Conservation (phyloP, 2,797 vertebrate genomes). For the Leptatherina wallacei region DNA sequence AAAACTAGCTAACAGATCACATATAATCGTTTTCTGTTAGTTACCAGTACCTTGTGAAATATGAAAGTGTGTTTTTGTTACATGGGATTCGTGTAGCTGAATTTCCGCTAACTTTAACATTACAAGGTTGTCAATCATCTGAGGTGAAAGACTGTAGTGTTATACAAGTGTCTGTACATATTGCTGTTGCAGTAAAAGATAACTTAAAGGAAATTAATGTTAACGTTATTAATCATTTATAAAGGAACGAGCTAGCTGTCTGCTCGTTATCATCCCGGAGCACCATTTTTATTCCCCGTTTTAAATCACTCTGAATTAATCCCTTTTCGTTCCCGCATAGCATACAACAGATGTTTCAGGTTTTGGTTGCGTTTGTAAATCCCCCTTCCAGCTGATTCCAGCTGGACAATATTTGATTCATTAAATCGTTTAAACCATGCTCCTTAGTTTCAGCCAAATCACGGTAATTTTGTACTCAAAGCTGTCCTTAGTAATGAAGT, state of each 20-base stretch:
- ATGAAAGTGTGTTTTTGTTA: background rate
- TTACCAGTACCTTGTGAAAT: rapidly evolving
- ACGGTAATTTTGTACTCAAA: background rate
- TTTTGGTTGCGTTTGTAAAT: slow-evolving; percentile 20
- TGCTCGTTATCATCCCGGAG: background rate
- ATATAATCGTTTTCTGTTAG: rapidly evolving
- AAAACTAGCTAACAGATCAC: rapidly evolving
- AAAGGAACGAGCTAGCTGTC: background rate
- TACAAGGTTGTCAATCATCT: background rate
- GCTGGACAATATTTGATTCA: slow-evolving; percentile 1
- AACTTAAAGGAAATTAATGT: background rate
- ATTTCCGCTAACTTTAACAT: background rate
- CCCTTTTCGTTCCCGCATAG: slow-evolving; percentile 14
- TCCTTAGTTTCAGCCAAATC: background rate
- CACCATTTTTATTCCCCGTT: background rate
- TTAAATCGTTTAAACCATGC: background rate
- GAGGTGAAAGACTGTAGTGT: background rate
- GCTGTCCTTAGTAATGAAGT: background rate
- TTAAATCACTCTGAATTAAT: slow-evolving; percentile 26
- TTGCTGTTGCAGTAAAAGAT: background rate
- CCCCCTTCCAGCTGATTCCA: background rate
- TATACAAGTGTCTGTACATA: background rate
- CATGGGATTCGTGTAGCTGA: slow-evolving; percentile 15
- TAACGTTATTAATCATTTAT: background rate
- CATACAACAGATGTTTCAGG: slow-evolving; percentile 34